Conservation (phyloP, 1,140 invertebrate species). For the Plectrocnemia conspersa region DNA sequence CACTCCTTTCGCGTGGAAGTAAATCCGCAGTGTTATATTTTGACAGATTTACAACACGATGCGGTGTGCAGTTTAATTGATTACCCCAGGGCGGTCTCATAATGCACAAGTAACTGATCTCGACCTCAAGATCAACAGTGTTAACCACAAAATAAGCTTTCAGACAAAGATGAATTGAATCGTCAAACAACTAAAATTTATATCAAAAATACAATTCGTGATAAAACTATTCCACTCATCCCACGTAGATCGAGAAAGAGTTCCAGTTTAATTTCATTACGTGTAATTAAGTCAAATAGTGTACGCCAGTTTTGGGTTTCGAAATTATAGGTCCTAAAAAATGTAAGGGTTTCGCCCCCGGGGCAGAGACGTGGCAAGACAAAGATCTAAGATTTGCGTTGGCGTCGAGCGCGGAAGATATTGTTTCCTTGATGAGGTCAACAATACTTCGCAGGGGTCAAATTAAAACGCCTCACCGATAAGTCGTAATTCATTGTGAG, state of each 20-base stretch:
- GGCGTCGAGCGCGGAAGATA: slow-evolving; percentile 17
- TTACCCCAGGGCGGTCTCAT: too few species aligned
- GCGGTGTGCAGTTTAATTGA: too few species aligned
- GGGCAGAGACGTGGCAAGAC: slow-evolving; percentile 7
- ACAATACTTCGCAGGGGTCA: slow-evolving; percentile 10
- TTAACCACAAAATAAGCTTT: too few species aligned
- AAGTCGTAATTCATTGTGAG: slow-evolving; percentile 16
- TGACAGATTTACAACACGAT: too few species aligned
- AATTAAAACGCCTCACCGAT: slow-evolving; percentile 19
- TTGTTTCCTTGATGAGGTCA: slow-evolving; percentile 22
- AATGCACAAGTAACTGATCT: too few species aligned
- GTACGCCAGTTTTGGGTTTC: neutral
- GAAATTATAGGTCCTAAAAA: slow-evolving; percentile 7
- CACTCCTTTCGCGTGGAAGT: too few species aligned
- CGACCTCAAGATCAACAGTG: too few species aligned
- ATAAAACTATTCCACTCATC: too few species aligned
- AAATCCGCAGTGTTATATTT: too few species aligned
- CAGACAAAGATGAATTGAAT: too few species aligned
- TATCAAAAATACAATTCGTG: too few species aligned
- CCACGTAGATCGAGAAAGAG: slow-evolving; percentile 7
- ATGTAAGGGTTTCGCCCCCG: neutral
- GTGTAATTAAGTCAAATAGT: slow-evolving; percentile 20
- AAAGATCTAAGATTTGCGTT: slow-evolving; percentile 19
- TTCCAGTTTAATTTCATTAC: slow-evolving; percentile 10
- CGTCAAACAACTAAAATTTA: too few species aligned